Base-by-base conservation (phyloP, 23 tunicate genomes). In the Halocynthia aurantium region DNA sequence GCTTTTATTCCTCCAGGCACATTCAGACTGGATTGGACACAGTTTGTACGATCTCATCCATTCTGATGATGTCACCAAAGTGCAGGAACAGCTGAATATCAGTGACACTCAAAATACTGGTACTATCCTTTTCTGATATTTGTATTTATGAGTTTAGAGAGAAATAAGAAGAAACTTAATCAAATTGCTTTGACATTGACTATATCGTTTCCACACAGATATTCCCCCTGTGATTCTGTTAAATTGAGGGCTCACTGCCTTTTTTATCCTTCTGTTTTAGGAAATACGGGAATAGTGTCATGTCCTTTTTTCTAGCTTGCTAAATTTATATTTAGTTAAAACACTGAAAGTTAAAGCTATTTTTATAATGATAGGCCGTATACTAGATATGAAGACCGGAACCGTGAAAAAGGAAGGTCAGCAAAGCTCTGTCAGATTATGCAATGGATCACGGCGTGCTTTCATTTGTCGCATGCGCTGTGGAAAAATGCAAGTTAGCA, bases 371-470 rank as follows among this genome's bases (percentile, higher is more conserved):
- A 31, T 51, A 87, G 94, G 98, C 5, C 88, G 98, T 0, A 81
- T 92, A 6, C 84, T 92, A 20, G 98, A 92, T 55, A 53, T 92
- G 75, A 92, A 92, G 83, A 92, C 98, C 0, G 98, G 98, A 31
- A 92, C 98, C 63, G 98, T 92, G 50, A 92, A 92, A 62, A 92
- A 92, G 62, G 98, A 92, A 73, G 93, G 98, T 10, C 98, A 92
- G 57, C 98, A 92, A 69, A 83, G 88, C 51, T 92, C 98, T 0
- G 88, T 92, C 53, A 62, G 93, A 72, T 69, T 81, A 85, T 85
- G 86, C 62, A 77, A 85, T 74, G 98, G 98, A 9, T 82, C 83
- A 7, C 61, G 98, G 7, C 54, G 98, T 50, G 92, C 98, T 12
- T 92, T 92, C 62, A 86, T 92, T 64, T 86, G 92, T 61, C 77